phyloP scores from a whole-genome alignment of 2,113 vertebrate species.

The Potamarius usumacintae region DNA sequence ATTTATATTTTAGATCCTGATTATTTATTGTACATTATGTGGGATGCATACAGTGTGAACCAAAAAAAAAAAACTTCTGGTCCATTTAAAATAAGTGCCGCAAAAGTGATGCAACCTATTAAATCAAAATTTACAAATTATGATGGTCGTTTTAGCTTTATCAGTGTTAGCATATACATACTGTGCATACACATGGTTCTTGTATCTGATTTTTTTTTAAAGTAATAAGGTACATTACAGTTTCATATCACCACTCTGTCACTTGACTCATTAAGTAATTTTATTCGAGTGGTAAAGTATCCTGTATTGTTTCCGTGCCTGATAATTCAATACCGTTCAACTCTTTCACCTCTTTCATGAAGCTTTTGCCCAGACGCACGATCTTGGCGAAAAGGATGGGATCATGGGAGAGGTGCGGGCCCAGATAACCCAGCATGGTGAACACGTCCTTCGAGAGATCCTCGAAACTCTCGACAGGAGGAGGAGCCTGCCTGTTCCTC shows the following conservation, averaged over 20 bases:
- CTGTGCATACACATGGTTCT: neutral
- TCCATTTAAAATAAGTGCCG: neutral
- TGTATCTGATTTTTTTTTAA: neutral
- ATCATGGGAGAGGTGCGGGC: conserved; percentile 94
- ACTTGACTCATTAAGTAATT: neutral
- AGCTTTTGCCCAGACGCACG: conserved; percentile 91
- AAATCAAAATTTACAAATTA: neutral
- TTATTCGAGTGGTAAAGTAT: neutral
- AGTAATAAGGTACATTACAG: neutral
- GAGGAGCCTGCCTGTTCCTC: conserved; percentile 83
- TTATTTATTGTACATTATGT: neutral
- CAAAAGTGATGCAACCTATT: neutral
- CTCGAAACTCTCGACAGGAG: conserved; percentile 85
- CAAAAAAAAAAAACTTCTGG: neutral
- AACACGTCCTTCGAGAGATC: conserved; percentile 89
- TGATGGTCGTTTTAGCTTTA: neutral
- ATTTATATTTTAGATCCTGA: neutral
- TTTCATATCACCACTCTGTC: neutral
- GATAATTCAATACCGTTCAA: too few species aligned
- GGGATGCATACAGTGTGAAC: neutral
- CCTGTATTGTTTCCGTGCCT: neutral
- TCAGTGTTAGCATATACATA: neutral
- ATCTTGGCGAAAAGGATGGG: conserved; percentile 95
- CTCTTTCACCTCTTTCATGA: conserved; percentile 93
- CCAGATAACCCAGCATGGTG: conserved; percentile 94